These are phyloP conservation scores for Carassius gibelio DNA, from an alignment of 2,113 vertebrate genomes.

Conservation along the genomic window DNA sequence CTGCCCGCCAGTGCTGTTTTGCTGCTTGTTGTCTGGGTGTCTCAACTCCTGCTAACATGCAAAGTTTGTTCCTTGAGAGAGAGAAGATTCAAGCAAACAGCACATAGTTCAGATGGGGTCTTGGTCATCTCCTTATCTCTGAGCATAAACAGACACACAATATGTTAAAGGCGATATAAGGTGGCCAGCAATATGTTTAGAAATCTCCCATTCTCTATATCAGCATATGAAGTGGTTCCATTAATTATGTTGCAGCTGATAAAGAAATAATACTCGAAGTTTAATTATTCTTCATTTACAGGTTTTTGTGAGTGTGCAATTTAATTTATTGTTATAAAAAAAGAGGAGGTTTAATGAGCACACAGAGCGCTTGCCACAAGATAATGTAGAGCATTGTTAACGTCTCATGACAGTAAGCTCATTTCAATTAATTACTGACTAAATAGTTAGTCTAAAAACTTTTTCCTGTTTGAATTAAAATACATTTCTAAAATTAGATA, in stretches of 20 bases:
- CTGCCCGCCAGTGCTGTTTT: slow-evolving; percentile 49
- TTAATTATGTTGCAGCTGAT: neutral
- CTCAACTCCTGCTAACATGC: slow-evolving; percentile 53
- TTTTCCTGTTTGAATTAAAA: neutral
- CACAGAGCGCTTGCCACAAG: neutral
- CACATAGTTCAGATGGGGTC: slow-evolving; percentile 31
- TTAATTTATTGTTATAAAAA: neutral
- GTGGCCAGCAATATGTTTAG: neutral
- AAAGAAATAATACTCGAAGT: neutral
- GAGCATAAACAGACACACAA: neutral
- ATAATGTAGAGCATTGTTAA: neutral
- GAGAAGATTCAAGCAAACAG: slow-evolving; percentile 31
- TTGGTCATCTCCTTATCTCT: neutral
- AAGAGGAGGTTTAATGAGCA: slow-evolving; percentile 13
- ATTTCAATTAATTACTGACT: neutral
- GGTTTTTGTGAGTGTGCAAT: neutral
- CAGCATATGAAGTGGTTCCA: neutral
- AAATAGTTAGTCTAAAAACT: neutral
- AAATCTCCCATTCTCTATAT: neutral
- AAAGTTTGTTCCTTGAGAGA: slow-evolving; percentile 37
- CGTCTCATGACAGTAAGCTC: neutral
- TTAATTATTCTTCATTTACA: slow-evolving; percentile 6
- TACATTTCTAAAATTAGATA: neutral
- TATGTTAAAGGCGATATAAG: neutral
- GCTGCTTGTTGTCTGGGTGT: slow-evolving; percentile 36